These are phyloP conservation scores for Anoplius nigerrimus DNA, from an alignment of 2,888 invertebrate genomes.

Conservation along the genomic window DNA sequence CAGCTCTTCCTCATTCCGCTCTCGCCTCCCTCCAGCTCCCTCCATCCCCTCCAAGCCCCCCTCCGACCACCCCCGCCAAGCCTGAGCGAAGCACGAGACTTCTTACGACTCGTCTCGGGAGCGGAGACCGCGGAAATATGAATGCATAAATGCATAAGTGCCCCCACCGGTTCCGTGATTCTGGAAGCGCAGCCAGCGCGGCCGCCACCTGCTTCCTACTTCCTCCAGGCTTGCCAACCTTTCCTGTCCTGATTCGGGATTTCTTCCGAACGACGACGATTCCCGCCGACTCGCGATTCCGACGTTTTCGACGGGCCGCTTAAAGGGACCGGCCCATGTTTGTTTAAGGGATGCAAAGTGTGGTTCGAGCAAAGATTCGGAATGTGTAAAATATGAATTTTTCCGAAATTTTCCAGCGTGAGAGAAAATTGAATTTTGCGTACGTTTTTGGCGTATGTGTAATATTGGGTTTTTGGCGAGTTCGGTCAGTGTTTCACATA, in stretches of 20 bases:
- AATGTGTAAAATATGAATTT: too few species aligned
- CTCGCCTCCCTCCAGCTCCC: constrained; percentile 28
- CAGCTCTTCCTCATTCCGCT: too few species aligned
- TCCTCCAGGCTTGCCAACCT: constrained; percentile 54
- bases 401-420: too few species aligned
- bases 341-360: too few species aligned
- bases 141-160: constrained; percentile 75
- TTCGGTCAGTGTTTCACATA: too few species aligned
- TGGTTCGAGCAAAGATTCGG: too few species aligned
- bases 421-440: too few species aligned
- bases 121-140: constrained; percentile 70
- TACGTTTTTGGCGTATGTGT: too few species aligned
- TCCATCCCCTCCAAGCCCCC: constrained; percentile 9
- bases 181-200: constrained; percentile 27
- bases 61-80: constrained; percentile 12
- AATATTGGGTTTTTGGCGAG: too few species aligned
- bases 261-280: constrained; percentile 44
- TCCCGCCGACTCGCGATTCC: constrained; percentile 32
- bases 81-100: constrained; percentile 41
- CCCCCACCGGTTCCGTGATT: constrained; percentile 52
- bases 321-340: too few species aligned
- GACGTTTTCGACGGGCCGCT: too few species aligned
- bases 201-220: constrained; percentile 49
- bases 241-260: constrained; percentile 51
- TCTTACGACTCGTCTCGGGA: constrained; percentile 61